phyloP scores from a whole-genome alignment of 1,140 invertebrate genomes.

The Adoxophyes honmai region DNA sequence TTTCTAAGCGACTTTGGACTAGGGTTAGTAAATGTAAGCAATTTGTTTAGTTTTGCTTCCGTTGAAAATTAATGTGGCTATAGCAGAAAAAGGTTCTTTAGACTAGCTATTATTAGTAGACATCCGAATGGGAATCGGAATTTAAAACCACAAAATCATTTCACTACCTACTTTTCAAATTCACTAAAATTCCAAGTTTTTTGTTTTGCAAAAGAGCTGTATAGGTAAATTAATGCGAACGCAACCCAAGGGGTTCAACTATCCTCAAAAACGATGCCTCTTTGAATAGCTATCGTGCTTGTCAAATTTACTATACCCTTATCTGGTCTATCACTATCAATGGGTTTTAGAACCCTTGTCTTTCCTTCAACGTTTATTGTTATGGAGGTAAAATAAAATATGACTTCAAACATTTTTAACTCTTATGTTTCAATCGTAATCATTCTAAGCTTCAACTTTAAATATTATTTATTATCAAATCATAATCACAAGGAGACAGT shows the following conservation, averaged over 20 bases:
- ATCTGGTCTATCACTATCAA: conserved; percentile 45
- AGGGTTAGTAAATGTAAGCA: no score
- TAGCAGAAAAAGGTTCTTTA: no score
- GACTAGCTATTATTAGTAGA: no score
- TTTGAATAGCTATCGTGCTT: conserved; percentile 57
- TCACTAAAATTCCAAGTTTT: no score
- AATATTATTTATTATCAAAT: not conserved
- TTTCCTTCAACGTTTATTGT: conserved; percentile 33
- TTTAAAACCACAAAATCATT: no score
- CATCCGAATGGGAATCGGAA: no score
- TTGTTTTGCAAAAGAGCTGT: no score
- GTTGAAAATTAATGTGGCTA: no score
- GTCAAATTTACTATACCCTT: conserved; percentile 53
- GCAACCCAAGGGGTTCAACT: not conserved
- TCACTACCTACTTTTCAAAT: no score
- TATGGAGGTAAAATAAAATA: conserved; percentile 1
- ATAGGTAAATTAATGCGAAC: conserved; percentile 2
- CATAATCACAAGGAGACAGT: conserved; percentile 10
- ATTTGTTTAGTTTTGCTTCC: no score
- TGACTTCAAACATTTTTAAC: not conserved
- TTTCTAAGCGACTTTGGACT: no score
- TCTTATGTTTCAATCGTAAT: not conserved
- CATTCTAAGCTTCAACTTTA: not conserved
- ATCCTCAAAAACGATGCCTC: conserved; percentile 15
- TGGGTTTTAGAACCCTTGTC: conserved; percentile 39